Conservation (phyloP, 2,113 vertebrate species). For the Seriola aureovittata region DNA sequence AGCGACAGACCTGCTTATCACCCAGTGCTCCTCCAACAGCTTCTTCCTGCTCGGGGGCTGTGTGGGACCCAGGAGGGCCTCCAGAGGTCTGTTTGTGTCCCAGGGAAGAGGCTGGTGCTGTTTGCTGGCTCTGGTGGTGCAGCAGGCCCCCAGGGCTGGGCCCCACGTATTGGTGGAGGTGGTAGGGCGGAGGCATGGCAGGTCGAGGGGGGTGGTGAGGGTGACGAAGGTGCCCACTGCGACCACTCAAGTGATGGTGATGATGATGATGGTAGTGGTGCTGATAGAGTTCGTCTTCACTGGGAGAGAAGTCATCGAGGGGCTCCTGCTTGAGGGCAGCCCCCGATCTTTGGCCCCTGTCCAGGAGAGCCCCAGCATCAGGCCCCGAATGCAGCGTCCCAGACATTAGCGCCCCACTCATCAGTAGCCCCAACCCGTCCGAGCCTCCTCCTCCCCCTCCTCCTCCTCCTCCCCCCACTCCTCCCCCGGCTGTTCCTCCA, state of each 20-base stretch:
- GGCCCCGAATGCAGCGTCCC: slow-evolving; percentile 61
- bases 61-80: slow-evolving; percentile 75
- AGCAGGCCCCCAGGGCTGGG: slow-evolving; percentile 80
- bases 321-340: slow-evolving; percentile 94
- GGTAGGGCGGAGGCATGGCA: slow-evolving; percentile 93
- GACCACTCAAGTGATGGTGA: slow-evolving; percentile 83
- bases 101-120: slow-evolving; percentile 74
- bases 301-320: slow-evolving; percentile 89
- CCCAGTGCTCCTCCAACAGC: slow-evolving; percentile 65
- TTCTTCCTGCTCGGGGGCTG: slow-evolving; percentile 80
- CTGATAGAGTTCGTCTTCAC: slow-evolving; percentile 89
- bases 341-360: slow-evolving; percentile 83
- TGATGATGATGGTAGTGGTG: slow-evolving; percentile 89
- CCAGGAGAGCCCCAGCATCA: slow-evolving; percentile 69
- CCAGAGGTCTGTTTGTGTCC: slow-evolving; percentile 79
- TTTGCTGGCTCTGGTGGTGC: slow-evolving; percentile 82
- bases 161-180: slow-evolving; percentile 88
- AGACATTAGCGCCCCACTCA: slow-evolving; percentile 75
- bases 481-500: slow-evolving; percentile 52
- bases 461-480: slow-evolving; percentile 47
- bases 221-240: slow-evolving; percentile 80
- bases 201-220: slow-evolving; percentile 80
- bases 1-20: slow-evolving; percentile 93
- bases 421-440: slow-evolving; percentile 76
- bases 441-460: slow-evolving; percentile 40